Base-by-base conservation (phyloP, 2,888 invertebrate species). In the Sisyra nigra region DNA sequence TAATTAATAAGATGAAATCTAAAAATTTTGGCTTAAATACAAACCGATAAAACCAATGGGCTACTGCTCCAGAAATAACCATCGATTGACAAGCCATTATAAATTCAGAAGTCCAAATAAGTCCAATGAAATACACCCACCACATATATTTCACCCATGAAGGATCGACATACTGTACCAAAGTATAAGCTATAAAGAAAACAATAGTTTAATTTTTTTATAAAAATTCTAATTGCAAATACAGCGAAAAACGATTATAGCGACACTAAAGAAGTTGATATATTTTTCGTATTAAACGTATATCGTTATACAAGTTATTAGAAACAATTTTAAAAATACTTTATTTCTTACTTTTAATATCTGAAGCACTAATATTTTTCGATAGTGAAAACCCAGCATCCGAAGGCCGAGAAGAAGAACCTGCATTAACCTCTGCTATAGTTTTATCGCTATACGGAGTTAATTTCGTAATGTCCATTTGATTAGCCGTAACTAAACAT, bases 21-120 rank as follows among this genome's bases (percentile, higher is more conserved):
- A 18, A 18, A 18, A 35, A 14, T 35, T 30, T 30, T 8, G 8
- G 31, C 8, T 33, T 3, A 33, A 33, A 33, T 33, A 33, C 33
- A 33, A 60, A 83, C 85, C 78, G 76, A 52, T 96, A 94, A 61
- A 91, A 94, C 94, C 94, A 96, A 54, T 80, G 81, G 0, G 91
- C 87, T 1, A 94, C 91, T 14, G 93, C 80, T 9, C 92, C 91
- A 13, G 93, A 86, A 48, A 94, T 80, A 2, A 92, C 84, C 76
- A 94, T 87, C 59, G 89, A 87, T 60, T 94, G 92, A 57, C 92
- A 92, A 10, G 87, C 91, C 52, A 91, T 78, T 51, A 94, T 89
- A 58, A 93, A 93, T 66, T 96, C 93, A 18, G 86, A 80, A 9
- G 83, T 80, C 94, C 94, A 96, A 49, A 96, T 74, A 15, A 94